Evolutionary conservation across 2,888 invertebrate genomes (phyloP), one percentile per base, ranked within the genome.

Genomic region (Zelleria hepariella): DNA sequence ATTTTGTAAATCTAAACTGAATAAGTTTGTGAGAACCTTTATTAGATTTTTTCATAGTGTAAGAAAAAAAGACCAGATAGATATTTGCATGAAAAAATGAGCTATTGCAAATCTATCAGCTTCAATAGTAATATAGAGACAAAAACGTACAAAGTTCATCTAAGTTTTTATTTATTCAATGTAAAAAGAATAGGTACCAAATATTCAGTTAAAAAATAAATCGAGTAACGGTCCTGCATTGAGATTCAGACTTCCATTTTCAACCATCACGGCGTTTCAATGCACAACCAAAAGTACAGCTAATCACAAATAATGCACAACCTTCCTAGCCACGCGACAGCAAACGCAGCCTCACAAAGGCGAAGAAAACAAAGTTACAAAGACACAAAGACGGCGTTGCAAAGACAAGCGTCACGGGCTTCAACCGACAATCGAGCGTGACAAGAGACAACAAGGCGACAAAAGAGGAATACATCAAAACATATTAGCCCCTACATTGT

Each of bases 401-500:
- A 67, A 66, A 67, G 62, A 67, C 69, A 71, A 68, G 73, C 69
- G 80, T 80, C 83, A 86, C 75, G 83, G 77, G 64, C 72, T 72
- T 82, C 80, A 80, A 74, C 73, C 65, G 68, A 72, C 73, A 81
- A 86, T 83, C 80, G 77, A 66, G 71, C 70, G 64, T 66, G 62
- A 73, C 68, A 71, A 75, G 69, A 68, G 66, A 72, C 74, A 70
- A 72, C 70, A 67, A 60, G 62, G 60, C 61, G 63, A 81, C 77
- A 82, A 84, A 76, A 68, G 72, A 71, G 70, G 68, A 78, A 78
- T 78, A 78, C 78, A 86, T 86, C 86, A 86, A 86, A 88, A 88
- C 88, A 88, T 83, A 88, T 88, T 88, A 87, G 74, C 77, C 71
- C 64, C 65, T 62, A 66, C 64, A 77, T 87, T 87, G 86, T 87